Evolutionary conservation across 2,797 vertebrate genomes (phyloP), one percentile per base, ranked within the genome.

Genomic region (Cuculus canorus): DNA sequence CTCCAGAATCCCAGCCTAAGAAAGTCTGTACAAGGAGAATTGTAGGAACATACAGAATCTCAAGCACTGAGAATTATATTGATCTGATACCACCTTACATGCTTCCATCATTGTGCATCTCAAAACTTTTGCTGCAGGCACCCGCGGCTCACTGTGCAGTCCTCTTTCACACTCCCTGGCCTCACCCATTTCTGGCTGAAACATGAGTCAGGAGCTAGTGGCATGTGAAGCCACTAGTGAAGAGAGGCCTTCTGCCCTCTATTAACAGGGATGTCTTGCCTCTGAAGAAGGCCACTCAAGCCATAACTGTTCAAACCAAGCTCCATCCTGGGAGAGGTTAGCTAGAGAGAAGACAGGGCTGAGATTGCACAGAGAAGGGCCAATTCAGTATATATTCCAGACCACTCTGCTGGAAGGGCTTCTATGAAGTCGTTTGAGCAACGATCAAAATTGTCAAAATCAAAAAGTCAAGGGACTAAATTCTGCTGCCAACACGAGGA

Each of bases 61-160:
- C 65, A n/a, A 7, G 32, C 48, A 17, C 24, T 43, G 45, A 75
- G 27, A 50, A 75, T 25, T 14, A 50, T 1, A 0, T 59, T 88
- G 54, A 59, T 60, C 43, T 84, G 13, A 73, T n/a, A 45, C 14
- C 15, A 35, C 14, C 11, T 64, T 57, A 41, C 0, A 0, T 9
- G 13, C 33, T 86, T 21, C 33, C 13, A 33, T 25, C 5, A 0
- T 12, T n/a, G 18, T 43, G 16, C 9, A 22, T 35, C 37, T 25
- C 37, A 68, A n/a, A 3, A n/a, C 5, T 57, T 70, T 27, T 19
- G 9, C 21, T 24, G 8, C 13, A 41, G 17, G 5, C 4, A 72
- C 17, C 25, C 4, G 5, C 2, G 2, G 16, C 45, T 89, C n/a
- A 60, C 33, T 14, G 7, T 9, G 10, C 1, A 0, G 0, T 56